Conservation (phyloP, 1,140 invertebrate genomes). For the Cryptotermes secundus region DNA sequence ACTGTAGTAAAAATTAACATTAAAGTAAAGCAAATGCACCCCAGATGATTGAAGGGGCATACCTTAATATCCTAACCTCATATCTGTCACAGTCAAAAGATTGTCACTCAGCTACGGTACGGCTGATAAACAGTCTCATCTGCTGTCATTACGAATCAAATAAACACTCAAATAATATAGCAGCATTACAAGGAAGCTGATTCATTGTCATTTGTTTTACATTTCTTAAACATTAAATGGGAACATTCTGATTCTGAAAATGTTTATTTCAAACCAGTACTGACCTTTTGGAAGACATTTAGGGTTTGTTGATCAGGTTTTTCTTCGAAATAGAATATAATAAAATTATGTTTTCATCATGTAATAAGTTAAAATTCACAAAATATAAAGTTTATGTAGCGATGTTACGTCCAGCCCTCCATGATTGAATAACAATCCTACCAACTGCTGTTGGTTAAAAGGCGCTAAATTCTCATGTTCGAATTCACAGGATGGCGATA, state of each 20-base stretch:
- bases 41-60: neutral
- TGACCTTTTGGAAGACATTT: slow-evolving; percentile 40
- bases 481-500: too few relatives aligned
- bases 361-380: slow-evolving; percentile 18
- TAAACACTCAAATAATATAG: neutral
- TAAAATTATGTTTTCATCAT: neutral
- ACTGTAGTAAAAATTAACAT: too few relatives aligned
- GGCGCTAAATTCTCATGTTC: neutral
- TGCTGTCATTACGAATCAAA: neutral
- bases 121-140: neutral
- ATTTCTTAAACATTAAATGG: neutral
- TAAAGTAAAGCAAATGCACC: too few relatives aligned
- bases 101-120: neutral
- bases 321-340: neutral
- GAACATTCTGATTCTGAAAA: neutral
- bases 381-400: neutral
- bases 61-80: neutral
- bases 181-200: neutral
- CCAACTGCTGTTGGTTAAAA: neutral
- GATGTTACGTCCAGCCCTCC: neutral
- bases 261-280: neutral
- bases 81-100: neutral
- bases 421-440: neutral
- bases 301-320: neutral
- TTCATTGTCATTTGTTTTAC: neutral